A percentile compares a stretch with the other conserved stretches of the same genome.
Conservation (phyloP, 2,888 invertebrate species). For the Scaptomyza tumidula region DNA sequence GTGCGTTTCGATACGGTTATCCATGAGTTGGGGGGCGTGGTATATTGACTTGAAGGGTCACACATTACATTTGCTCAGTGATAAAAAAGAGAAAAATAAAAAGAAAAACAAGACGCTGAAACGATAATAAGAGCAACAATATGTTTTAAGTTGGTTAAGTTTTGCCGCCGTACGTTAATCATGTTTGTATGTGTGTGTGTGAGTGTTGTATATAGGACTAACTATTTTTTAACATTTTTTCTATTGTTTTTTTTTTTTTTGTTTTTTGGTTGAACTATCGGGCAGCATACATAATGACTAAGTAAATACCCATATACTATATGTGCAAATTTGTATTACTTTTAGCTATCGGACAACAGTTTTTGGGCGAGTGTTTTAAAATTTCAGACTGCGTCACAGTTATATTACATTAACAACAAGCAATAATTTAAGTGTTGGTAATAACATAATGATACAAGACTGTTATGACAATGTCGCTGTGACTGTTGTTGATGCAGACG, state of each 20-base stretch:
- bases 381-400: neutral
- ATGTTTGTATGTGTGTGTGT: constrained; percentile 34
- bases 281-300: constrained; percentile 3
- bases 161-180: constrained; percentile 69
- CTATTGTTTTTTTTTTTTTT: constrained; percentile 10
- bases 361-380: neutral
- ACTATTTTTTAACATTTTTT: constrained; percentile 2
- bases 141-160: constrained; percentile 76
- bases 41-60: constrained; percentile 77
- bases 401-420: neutral
- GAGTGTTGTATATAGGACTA: constrained; percentile 25
- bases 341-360: constrained; percentile 8
- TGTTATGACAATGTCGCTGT: constrained; percentile 20
- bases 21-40: constrained; percentile 77
- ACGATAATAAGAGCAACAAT: constrained; percentile 83
- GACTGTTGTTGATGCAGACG: constrained; percentile 45
- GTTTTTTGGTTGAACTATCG: constrained; percentile 3
- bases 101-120: constrained; percentile 83
- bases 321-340: neutral
- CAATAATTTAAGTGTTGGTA: constrained; percentile 8
- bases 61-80: constrained; percentile 80
- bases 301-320: too few species aligned
- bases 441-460: constrained; percentile 18
- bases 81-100: constrained; percentile 80
- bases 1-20: constrained; percentile 75